phyloP scores from a whole-genome alignment of 2,797 vertebrate species.

The Enoplosus armatus region DNA sequence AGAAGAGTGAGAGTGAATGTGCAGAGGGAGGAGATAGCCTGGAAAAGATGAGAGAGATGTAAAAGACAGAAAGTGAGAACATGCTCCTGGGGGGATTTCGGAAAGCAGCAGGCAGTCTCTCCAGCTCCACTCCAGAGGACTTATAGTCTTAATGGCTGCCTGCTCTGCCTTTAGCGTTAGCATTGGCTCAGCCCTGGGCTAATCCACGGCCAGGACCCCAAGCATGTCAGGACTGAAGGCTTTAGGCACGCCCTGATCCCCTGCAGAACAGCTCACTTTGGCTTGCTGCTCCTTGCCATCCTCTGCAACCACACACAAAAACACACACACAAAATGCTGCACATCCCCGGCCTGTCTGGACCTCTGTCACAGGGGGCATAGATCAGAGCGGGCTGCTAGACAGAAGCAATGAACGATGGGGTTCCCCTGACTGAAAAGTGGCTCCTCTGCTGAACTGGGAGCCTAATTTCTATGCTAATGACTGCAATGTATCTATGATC shows the following conservation, averaged over 20 bases:
- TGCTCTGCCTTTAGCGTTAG: conserved; percentile 76
- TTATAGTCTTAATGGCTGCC: conserved; percentile 76
- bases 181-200: conserved; percentile 71
- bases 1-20: conserved; percentile 25
- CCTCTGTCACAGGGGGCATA: conserved; percentile 13
- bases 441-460: conserved; percentile 61
- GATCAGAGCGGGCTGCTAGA: conserved; percentile 35
- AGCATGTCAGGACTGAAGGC: conserved; percentile 62
- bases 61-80: conserved; percentile 73
- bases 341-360: conserved; percentile 21
- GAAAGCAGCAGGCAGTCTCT: conserved; percentile 66
- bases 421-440: conserved; percentile 60
- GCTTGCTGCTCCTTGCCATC: conserved; percentile 32
- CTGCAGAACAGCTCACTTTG: conserved; percentile 51
- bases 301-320: neutral
- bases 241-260: conserved; percentile 63
- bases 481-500: conserved; percentile 80
- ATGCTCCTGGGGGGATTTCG: conserved; percentile 68
- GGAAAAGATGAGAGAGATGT: conserved; percentile 68
- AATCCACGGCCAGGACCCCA: conserved; percentile 66
- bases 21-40: conserved; percentile 36
- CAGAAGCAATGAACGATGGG: conserved; percentile 58
- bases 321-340: neutral
- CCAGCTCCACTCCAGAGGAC: conserved; percentile 70
- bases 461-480: conserved; percentile 83